Percentiles rank a stretch among this genome's conserved stretches.
These are phyloP conservation scores for Cyclargus thomasi DNA, from an alignment of 1,140 invertebrate species.

Conservation along the genomic window DNA sequence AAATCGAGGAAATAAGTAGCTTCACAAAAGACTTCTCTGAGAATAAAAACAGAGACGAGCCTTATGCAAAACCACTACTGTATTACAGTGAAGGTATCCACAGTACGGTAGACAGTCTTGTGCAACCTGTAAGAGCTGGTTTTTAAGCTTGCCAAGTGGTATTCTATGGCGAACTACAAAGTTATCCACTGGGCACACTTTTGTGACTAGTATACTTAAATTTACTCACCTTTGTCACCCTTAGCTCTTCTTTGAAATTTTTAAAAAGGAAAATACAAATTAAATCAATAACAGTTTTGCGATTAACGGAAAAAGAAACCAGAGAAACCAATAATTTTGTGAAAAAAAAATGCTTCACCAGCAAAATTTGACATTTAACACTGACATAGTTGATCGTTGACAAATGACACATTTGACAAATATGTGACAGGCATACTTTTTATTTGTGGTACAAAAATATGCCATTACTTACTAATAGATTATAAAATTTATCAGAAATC, in stretches of 20 bases:
- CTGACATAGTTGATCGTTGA: too few relatives aligned
- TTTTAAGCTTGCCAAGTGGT: conserved; percentile 6
- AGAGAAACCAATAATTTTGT: neutral
- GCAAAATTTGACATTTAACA: too few relatives aligned
- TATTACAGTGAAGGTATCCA: conserved; percentile 17
- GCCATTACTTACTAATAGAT: too few relatives aligned
- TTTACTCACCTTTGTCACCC: neutral
- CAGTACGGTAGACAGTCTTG: conserved; percentile 7
- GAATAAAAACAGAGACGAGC: conserved; percentile 47
- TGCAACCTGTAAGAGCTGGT: conserved; percentile 25
- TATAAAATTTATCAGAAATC: too few relatives aligned
- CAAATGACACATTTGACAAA: too few relatives aligned
- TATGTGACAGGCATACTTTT: too few relatives aligned
- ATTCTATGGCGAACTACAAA: neutral
- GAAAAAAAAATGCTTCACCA: neutral
- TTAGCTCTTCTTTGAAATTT: neutral
- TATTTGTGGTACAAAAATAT: too few relatives aligned
- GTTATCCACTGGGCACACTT: conserved; percentile 1
- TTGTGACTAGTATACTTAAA: neutral
- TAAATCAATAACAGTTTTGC: neutral
- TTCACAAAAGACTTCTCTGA: conserved; percentile 51
- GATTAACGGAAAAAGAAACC: too few relatives aligned
- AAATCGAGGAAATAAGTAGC: conserved; percentile 37
- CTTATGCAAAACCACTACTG: conserved; percentile 45
- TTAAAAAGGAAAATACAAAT: neutral